A percentile compares a stretch with the other conserved stretches of the same genome.
phyloP scores from a whole-genome alignment of 2,888 invertebrate species.

The Luperina testacea region DNA sequence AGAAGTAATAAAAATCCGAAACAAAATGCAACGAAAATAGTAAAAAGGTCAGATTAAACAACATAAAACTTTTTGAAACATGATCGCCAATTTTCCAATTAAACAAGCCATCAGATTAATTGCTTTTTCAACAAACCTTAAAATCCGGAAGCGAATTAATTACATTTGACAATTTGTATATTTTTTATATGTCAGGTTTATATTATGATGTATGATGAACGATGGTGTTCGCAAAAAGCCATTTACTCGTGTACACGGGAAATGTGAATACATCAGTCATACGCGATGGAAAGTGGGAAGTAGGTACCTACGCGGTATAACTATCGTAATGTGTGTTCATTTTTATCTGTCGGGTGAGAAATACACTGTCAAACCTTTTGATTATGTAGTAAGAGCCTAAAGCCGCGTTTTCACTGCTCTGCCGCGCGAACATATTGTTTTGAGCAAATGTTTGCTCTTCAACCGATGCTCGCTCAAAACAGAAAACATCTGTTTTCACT shows the following conservation, averaged over 20 bases:
- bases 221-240: conserved; percentile 55
- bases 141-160: conserved; percentile 33
- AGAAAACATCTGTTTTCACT: neutral
- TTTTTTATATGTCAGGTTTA: conserved; percentile 42
- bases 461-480: neutral
- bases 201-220: conserved; percentile 52
- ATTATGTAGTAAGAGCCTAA: conserved; percentile 1
- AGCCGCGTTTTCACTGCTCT: neutral
- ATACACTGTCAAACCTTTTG: conserved; percentile 14
- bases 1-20: neutral
- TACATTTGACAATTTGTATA: conserved; percentile 37
- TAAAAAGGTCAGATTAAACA: neutral
- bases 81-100: conserved; percentile 37
- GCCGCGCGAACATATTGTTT: neutral
- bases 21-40: conserved; percentile 1
- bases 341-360: conserved; percentile 42
- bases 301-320: conserved; percentile 14
- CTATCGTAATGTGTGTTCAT: conserved; percentile 47
- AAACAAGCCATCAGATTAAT: conserved; percentile 48
- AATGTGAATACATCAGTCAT: conserved; percentile 61
- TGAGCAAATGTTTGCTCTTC: neutral
- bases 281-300: conserved; percentile 28
- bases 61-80: conserved; percentile 14
- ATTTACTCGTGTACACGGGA: conserved; percentile 44
- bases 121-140: conserved; percentile 26